Evolutionary conservation across 2,797 vertebrate species (phyloP).

Genomic region (Schizothorax lantsangensis): DNA sequence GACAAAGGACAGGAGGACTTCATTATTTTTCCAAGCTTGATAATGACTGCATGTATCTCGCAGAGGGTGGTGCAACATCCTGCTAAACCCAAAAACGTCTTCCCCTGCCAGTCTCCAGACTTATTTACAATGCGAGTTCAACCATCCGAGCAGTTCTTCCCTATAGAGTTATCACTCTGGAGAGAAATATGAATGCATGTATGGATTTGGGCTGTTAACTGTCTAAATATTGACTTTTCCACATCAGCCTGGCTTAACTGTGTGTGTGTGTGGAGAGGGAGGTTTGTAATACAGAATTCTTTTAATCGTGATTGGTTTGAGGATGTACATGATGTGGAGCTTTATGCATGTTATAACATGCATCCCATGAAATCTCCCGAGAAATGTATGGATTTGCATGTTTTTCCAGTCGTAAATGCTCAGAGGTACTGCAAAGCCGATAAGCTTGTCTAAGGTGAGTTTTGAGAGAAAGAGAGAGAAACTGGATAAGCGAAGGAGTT

Average conservation of each 20-base stretch:
- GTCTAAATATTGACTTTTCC: constrained; percentile 63
- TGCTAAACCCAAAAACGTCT: constrained; percentile 14
- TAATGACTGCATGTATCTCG: constrained; percentile 22
- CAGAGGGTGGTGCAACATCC: constrained; percentile 18
- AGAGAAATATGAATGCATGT: constrained; percentile 68
- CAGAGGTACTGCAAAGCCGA: not conserved
- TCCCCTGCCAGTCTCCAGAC: constrained; percentile 21
- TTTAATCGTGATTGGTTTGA: constrained; percentile 16
- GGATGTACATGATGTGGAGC: constrained; percentile 11
- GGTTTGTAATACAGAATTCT: constrained; percentile 6
- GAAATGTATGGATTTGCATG: constrained; percentile 30
- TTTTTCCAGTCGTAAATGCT: not conserved
- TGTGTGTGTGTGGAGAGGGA: not conserved
- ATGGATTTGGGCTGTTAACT: constrained; percentile 61
- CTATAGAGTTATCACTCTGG: constrained; percentile 26
- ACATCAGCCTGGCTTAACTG: constrained; percentile 32
- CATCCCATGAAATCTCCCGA: not conserved
- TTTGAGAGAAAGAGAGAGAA: not conserved
- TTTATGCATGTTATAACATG: constrained; percentile 43
- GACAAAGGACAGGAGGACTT: constrained; percentile 65
- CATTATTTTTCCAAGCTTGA: constrained; percentile 70
- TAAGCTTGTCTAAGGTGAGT: constrained; percentile 38
- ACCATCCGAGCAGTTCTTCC: constrained; percentile 9
- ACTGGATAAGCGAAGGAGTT: not conserved
- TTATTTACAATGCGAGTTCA: constrained; percentile 31